Conservation (phyloP, 2,797 vertebrate species). For the Pseudotriccus pelzelni region DNA sequence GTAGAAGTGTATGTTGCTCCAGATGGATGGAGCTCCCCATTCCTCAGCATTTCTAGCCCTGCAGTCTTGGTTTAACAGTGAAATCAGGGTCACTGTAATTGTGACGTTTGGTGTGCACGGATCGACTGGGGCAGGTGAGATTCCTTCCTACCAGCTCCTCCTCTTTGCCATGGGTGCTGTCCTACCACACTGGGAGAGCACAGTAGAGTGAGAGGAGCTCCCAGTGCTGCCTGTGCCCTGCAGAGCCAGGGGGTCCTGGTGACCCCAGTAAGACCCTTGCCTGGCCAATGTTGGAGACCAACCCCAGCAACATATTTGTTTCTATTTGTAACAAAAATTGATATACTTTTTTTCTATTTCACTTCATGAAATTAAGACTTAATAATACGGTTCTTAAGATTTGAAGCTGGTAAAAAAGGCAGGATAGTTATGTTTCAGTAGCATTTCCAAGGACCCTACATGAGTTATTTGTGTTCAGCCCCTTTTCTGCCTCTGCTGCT, state of each 20-base stretch:
- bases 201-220: background rate
- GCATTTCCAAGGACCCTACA: background rate
- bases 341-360: background rate
- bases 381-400: background rate
- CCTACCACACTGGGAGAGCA: background rate
- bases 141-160: background rate
- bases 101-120: background rate
- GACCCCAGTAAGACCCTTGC: background rate
- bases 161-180: background rate
- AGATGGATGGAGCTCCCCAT: background rate
- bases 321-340: background rate
- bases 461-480: background rate
- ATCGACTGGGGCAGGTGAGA: background rate
- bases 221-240: background rate
- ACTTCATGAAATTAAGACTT: background rate
- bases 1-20: background rate
- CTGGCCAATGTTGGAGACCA: background rate
- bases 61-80: background rate
- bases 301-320: no score
- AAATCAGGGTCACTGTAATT: accelerated
- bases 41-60: background rate
- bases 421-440: background rate
- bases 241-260: background rate
- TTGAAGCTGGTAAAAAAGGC: background rate
- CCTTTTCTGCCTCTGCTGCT: background rate